Evolutionary conservation across 2,888 invertebrate genomes (phyloP).

Genomic region (Falcaria lacertinaria): DNA sequence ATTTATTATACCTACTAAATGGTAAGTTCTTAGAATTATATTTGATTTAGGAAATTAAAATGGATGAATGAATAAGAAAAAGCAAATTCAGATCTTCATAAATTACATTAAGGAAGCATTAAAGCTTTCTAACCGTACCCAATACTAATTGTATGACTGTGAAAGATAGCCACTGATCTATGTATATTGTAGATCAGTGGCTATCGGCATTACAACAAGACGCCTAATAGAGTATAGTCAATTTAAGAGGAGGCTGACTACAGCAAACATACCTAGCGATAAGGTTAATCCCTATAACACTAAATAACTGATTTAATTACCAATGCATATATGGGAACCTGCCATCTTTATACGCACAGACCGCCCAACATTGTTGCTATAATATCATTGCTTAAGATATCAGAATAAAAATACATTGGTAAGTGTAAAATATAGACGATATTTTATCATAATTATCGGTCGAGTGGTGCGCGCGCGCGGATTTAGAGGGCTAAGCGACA

Average conservation of each 20-base stretch:
- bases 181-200: too few relatives aligned
- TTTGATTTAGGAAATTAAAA: too few relatives aligned
- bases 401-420: slow-evolving; percentile 42
- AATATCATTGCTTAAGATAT: slow-evolving; percentile 55
- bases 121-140: too few relatives aligned
- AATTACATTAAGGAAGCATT: too few relatives aligned
- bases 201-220: too few relatives aligned
- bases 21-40: too few relatives aligned
- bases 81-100: too few relatives aligned
- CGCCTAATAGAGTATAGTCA: slow-evolving; percentile 29
- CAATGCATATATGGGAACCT: slow-evolving; percentile 32
- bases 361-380: slow-evolving; percentile 51
- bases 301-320: slow-evolving; percentile 65
- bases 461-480: slow-evolving; percentile 33
- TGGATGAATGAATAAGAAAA: too few relatives aligned
- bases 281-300: slow-evolving; percentile 51
- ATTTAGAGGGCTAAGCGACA: slow-evolving; percentile 26
- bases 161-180: too few relatives aligned
- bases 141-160: too few relatives aligned
- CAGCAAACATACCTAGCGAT: slow-evolving; percentile 43
- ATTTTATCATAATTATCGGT: slow-evolving; percentile 52
- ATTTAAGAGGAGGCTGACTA: slow-evolving; percentile 17
- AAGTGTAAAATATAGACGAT: slow-evolving; percentile 51
- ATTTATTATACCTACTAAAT: too few relatives aligned
- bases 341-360: slow-evolving; percentile 35